Percentiles rank a stretch among this genome's conserved stretches.
Conservation (phyloP, 1,140 invertebrate species). For the Bombus superbus region DNA sequence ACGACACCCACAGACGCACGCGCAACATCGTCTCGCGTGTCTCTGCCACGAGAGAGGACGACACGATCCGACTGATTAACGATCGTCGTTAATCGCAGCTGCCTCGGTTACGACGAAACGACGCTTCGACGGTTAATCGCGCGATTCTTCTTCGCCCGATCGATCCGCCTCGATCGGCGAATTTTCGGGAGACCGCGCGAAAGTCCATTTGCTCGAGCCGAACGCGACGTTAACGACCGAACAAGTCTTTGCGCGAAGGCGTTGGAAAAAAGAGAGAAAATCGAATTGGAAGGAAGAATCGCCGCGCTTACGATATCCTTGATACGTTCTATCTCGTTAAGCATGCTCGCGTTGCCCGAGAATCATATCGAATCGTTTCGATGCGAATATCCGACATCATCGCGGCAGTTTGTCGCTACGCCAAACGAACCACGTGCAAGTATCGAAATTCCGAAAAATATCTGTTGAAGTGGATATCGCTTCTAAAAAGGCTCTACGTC, state of each 20-base stretch:
- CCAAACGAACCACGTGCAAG: not conserved
- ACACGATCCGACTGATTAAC: conserved; percentile 46
- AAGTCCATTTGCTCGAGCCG: not conserved
- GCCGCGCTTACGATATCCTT: not conserved
- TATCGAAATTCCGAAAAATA: not conserved
- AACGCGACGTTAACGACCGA: not conserved
- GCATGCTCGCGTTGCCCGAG: not conserved
- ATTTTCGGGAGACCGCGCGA: not conserved
- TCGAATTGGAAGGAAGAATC: no score
- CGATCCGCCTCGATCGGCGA: conserved; percentile 3
- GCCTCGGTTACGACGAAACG: conserved; percentile 53
- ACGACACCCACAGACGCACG: conserved; percentile 34
- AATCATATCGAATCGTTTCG: not conserved
- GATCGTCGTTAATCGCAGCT: conserved; percentile 51
- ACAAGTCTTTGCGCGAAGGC: no score
- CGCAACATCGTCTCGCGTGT: conserved; percentile 37
- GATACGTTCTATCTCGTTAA: not conserved
- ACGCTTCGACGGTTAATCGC: conserved; percentile 13
- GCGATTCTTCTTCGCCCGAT: not conserved
- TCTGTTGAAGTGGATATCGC: no score
- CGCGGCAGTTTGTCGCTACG: not conserved
- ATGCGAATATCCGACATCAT: not conserved
- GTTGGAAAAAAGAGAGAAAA: not conserved
- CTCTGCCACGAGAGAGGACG: conserved; percentile 13
- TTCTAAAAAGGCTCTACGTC: no score